Evolutionary conservation across 2,797 vertebrate species (phyloP).

Genomic region (Mastacembelus armatus): DNA sequence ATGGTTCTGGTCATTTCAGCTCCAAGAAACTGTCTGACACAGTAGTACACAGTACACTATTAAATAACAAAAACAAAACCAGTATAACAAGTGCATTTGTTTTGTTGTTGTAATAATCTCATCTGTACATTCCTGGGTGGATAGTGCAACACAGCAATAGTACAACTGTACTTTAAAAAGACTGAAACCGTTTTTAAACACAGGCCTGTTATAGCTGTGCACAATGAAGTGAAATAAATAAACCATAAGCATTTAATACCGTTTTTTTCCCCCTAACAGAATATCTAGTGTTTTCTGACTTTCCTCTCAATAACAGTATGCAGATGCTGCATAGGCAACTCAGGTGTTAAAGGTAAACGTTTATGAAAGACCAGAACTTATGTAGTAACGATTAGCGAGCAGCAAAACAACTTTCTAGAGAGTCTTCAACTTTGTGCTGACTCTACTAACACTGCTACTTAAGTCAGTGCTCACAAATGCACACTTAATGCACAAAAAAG

Average conservation of each 20-base stretch:
- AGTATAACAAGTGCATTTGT: constrained; percentile 9
- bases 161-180: background rate
- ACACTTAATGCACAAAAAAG: background rate
- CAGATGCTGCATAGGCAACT: background rate
- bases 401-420: background rate
- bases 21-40: constrained; percentile 2
- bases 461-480: background rate
- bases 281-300: background rate
- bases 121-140: background rate
- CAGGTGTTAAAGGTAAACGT: too few species aligned
- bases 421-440: background rate
- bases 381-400: background rate
- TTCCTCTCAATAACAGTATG: background rate
- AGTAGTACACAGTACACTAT: constrained; percentile 15
- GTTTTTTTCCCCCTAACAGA: background rate
- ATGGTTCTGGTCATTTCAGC: constrained; percentile 5
- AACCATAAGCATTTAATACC: background rate
- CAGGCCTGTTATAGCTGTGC: background rate
- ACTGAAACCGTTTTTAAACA: background rate
- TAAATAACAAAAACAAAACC: constrained; percentile 15
- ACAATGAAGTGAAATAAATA: background rate
- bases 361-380: background rate
- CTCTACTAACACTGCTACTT: background rate
- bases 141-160: background rate
- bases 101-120: constrained; percentile 6